Evolutionary conservation across 2,797 vertebrate genomes (phyloP), one percentile per base, ranked within the genome.

Genomic region (Microctenopoma steveboyesi): DNA sequence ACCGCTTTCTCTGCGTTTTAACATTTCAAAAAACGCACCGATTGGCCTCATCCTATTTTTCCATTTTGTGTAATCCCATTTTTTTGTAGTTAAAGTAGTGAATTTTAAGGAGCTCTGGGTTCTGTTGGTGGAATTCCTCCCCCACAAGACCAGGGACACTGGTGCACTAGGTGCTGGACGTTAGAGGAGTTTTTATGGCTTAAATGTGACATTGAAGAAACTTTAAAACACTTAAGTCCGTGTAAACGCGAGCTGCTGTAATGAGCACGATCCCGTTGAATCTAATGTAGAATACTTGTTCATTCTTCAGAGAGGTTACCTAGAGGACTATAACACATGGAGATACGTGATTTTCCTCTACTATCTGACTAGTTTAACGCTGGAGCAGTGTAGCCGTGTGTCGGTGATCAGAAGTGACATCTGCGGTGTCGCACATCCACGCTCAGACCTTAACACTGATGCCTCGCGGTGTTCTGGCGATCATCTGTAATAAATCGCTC

Each of bases 1-100:
- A 59, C 79, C 90, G 79, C 86, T 92, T 93, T 91, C 86, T 60
- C 74, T 50, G 15, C 60, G 72, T 78, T 86, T 78, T 14, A 73
- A 70, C 42, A 27, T 52, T 35, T 12, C 22, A 25, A 14, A 74
- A 67, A 74, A 46, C 30, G 43, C 28, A 0, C 50, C 28, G 43
- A 35, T 2, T 7, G n/a, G 25, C 52, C 22, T 39, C 45, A 33
- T 28, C 49, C 25, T 3, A 7, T 35, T 27, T 27, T 53, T 15
- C 1, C 15, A 27, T 7, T 15, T 65, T 64, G 5, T 55, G 57
- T 18, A 1, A 46, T 14, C 74, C 57, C 4, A 22, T 59, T 71
- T 14, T 42, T 35, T 35, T 50, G 11, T 56, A 69, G 46, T 72
- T 57, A 28, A 76, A 69, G 37, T 61, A 16, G 14, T 45, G 40